phyloP scores from a whole-genome alignment of 2,797 vertebrate genomes.

The Spondyliosoma cantharus region DNA sequence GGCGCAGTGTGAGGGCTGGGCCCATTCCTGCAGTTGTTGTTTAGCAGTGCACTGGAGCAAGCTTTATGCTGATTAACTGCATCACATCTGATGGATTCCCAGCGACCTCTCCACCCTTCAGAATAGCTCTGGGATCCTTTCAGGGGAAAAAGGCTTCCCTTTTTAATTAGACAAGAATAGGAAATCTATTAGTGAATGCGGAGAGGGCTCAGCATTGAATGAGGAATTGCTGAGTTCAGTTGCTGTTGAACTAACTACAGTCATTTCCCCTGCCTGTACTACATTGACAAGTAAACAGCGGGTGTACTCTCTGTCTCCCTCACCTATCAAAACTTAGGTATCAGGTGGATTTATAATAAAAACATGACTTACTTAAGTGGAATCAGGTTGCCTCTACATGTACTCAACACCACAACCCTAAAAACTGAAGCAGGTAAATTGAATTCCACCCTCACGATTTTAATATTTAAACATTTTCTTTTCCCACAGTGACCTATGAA shows the following conservation, averaged over 20 bases:
- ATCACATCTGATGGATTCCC: constrained; percentile 76
- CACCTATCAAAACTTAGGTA: neutral
- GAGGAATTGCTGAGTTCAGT: constrained; percentile 53
- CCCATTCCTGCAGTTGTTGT: constrained; percentile 66
- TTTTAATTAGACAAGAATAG: constrained; percentile 78
- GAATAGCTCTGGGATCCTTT: constrained; percentile 69
- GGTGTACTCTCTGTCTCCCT: constrained; percentile 1
- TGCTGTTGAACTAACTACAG: constrained; percentile 50
- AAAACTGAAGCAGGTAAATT: too few relatives aligned
- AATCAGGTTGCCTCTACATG: neutral
- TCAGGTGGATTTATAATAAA: neutral
- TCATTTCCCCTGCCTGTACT: constrained; percentile 37
- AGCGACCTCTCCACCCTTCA: constrained; percentile 67
- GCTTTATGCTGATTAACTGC: constrained; percentile 80
- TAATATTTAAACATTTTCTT: too few relatives aligned
- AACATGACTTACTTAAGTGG: neutral
- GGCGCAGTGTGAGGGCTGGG: constrained; percentile 49
- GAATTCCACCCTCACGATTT: too few relatives aligned
- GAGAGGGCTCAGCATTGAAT: constrained; percentile 53
- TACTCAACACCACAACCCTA: neutral
- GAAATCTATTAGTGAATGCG: constrained; percentile 76
- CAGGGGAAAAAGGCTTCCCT: constrained; percentile 58
- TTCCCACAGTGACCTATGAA: too few relatives aligned
- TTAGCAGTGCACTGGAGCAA: constrained; percentile 69
- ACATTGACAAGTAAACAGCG: constrained; percentile 23